Evolutionary conservation across 1,140 invertebrate species (phyloP).

Genomic region (Ceratina japonica): DNA sequence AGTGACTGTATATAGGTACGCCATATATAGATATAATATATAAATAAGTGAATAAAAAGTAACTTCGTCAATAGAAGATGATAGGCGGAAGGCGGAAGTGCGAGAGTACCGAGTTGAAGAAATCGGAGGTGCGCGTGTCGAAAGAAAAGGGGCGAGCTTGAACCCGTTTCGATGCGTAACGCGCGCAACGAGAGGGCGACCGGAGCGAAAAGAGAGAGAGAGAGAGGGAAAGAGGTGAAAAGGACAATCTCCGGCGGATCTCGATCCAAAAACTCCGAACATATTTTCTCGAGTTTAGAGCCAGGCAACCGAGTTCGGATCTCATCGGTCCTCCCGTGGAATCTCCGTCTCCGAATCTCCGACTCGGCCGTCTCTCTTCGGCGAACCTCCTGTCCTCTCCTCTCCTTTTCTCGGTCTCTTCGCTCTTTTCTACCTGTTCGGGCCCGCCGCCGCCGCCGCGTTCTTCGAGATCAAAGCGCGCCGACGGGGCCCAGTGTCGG

Average conservation of each 20-base stretch:
- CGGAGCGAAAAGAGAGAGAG: not conserved
- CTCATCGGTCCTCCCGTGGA: conserved; percentile 62
- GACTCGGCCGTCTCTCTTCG: conserved; percentile 14
- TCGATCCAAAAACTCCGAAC: conserved; percentile 69
- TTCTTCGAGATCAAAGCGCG: conserved; percentile 70
- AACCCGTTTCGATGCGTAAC: conserved; percentile 49
- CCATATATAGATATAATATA: no score
- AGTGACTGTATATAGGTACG: no score
- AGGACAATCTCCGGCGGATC: conserved; percentile 66
- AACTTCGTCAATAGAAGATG: no score
- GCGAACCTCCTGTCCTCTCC: conserved; percentile 5
- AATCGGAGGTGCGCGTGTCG: conserved; percentile 46
- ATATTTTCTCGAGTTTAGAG: conserved; percentile 71
- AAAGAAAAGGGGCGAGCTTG: conserved; percentile 14
- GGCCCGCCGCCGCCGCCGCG: conserved; percentile 36
- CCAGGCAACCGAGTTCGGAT: conserved; percentile 24
- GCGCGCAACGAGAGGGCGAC: conserved; percentile 27
- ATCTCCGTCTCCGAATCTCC: conserved; percentile 47
- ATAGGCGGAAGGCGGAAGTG: no score
- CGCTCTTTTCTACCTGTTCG: conserved; percentile 67
- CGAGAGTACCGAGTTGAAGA: conserved; percentile 23
- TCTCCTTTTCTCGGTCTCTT: conserved; percentile 51
- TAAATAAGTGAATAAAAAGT: no score
- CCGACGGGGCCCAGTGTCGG: conserved; percentile 64
- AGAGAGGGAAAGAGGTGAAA: not conserved